Conservation (phyloP, 2,888 invertebrate genomes). For the Andricus quercusramuli region DNA sequence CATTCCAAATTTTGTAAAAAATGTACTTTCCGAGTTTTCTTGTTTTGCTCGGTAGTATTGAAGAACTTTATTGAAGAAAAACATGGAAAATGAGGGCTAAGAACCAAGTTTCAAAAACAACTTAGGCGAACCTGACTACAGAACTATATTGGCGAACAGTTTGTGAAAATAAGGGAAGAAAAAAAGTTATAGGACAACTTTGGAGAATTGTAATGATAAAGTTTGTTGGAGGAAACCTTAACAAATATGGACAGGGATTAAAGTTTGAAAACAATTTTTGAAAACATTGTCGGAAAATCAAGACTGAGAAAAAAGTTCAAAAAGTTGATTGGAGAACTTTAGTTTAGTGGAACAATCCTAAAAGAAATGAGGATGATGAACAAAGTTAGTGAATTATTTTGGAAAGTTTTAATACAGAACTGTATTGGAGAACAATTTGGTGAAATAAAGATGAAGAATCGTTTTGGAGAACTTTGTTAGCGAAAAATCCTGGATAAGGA, state of each 20-base stretch:
- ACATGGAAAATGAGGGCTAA: neutral
- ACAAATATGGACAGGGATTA: too few species aligned
- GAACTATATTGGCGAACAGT: neutral
- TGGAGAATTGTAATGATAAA: too few species aligned
- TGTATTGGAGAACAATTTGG: neutral
- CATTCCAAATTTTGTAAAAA: too few species aligned
- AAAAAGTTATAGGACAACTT: too few species aligned
- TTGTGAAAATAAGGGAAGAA: too few species aligned
- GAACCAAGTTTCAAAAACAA: neutral
- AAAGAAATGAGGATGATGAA: too few species aligned
- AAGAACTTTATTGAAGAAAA: neutral
- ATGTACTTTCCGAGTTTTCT: too few species aligned
- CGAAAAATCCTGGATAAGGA: neutral
- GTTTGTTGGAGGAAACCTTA: too few species aligned
- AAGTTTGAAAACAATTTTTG: too few species aligned
- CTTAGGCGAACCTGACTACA: neutral
- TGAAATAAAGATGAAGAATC: neutral
- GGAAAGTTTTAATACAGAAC: neutral
- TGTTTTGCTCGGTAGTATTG: too few species aligned
- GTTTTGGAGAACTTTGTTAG: neutral
- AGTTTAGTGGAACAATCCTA: neutral
- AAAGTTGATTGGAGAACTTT: neutral
- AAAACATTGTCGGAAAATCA: too few species aligned
- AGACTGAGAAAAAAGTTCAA: neutral
- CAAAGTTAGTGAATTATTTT: too few species aligned